Base-by-base conservation (phyloP, 1,140 invertebrate genomes). In the Tetramorium alpestre region DNA sequence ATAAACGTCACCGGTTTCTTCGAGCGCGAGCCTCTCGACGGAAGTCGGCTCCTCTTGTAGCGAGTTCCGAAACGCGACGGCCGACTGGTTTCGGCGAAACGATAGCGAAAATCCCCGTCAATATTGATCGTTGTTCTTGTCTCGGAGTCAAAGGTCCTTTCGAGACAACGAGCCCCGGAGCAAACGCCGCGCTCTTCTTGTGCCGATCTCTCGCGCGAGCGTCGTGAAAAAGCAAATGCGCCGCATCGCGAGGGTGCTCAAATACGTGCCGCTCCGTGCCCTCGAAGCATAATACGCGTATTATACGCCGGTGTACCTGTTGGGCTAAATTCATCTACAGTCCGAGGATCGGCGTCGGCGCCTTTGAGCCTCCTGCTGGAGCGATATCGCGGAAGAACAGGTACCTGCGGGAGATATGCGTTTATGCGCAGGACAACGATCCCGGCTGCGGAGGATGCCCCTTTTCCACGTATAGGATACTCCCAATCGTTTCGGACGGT, bases 301-400 rank as follows among this genome's bases (percentile, higher is more conserved):
- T 89, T 91, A 89, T 91, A 76, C n/a, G 75, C 4, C 75, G 62
- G 67, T 62, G 54, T 85, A 86, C 85, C 80, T 86, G 87, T 89
- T 89, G 56, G 73, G 82, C 77, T 86, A 91, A 91, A 90, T 91
- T 91, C 90, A 87, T 56, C 81, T 47, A 60, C 65, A 73, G 60
- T 72, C 58, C 58, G 49, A 64, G 84, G 72, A 33, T 41, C 65
- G 72, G n/a, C 38, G 89, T 86, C 90, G 90, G 90, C 88, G 58
- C 70, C 88, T 91, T 91, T 91, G 90, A 88, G 60, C 28, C 11
- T 67, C 38, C 60, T 54, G 64, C 67, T 41, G 41, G 51, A 88
- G 33, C 41, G 65, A 25, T 54, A 80, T 60, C 85, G 58, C 78
- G 80, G 72, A 90, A 89, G 72, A 67, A 62, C 69, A 76, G 56